phyloP scores from a whole-genome alignment of 2,888 invertebrate genomes.

The Mimachlamys varia region DNA sequence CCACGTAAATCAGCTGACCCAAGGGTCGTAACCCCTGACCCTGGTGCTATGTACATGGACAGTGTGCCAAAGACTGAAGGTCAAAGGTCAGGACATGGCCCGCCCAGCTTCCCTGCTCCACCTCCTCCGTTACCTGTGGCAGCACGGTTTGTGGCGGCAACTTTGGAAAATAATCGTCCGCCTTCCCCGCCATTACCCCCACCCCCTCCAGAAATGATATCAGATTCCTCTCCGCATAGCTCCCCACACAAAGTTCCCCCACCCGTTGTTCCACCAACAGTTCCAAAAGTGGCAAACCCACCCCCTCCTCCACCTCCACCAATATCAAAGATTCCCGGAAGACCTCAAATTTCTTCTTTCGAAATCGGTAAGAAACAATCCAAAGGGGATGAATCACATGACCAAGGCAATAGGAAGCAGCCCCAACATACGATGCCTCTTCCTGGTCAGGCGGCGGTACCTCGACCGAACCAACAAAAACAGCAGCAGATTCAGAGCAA shows the following conservation, averaged over 20 bases:
- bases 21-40: not conserved
- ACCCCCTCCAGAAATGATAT: conserved; percentile 60
- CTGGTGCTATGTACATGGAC: conserved; percentile 22
- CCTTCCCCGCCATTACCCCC: conserved; percentile 70
- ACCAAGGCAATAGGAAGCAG: not conserved
- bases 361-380: conserved; percentile 48
- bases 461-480: not conserved
- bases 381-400: not conserved
- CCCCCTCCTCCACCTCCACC: conserved; percentile 63
- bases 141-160: conserved; percentile 59
- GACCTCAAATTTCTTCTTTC: conserved; percentile 48
- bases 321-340: conserved; percentile 56
- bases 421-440: not conserved
- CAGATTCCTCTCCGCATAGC: not conserved
- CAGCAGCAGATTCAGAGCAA: not conserved
- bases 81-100: conserved; percentile 45
- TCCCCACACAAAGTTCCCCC: conserved; percentile 39
- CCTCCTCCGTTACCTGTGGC: conserved; percentile 59
- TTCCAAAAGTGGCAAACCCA: conserved; percentile 37
- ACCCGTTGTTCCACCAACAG: conserved; percentile 38
- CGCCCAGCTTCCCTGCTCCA: conserved; percentile 59
- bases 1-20: not conserved
- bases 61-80: conserved; percentile 51
- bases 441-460: not conserved
- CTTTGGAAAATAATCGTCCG: conserved; percentile 53